Evolutionary conservation across 2,888 invertebrate genomes (phyloP), one percentile per base, ranked within the genome.

Genomic region (Leptinotarsa haldemani): DNA sequence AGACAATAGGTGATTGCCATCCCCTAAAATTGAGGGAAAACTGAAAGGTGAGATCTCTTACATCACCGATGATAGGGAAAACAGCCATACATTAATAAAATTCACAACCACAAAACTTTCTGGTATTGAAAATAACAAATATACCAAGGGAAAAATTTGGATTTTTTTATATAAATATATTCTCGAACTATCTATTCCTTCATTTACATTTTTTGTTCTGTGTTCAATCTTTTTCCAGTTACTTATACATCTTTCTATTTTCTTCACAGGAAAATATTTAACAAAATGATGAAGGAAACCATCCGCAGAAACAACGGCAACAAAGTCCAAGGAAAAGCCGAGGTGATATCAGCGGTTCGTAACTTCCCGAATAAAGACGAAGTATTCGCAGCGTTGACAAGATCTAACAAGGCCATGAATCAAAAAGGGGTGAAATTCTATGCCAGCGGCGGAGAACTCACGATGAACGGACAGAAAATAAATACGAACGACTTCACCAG

Each of bases 281-380:
- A 90, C 81, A 91, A 90, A 84, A 83, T 91, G 79, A 86, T 89
- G 80, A 90, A 90, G 1, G 90, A 90, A 81, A 89, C 91, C 0
- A 85, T 90, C 20, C 83, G 89, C 50, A 82, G 88, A 1, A 88
- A 89, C 78, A 77, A 83, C 47, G 90, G 90, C 30, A 80, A 88
- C 9, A 82, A 88, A 2, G 65, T 61, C 9, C 78, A 80, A 75
- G 91, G 90, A 30, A 89, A 88, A 82, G 87, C 90, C 0, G 90
- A 91, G 83, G 90, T 91, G 1, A 91, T 91, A 65, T 84, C 85
- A 75, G 88, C 90, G 16, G 89, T 91, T 69, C 86, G 88, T 67
- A 90, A 87, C 79, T 90, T 91, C 64, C 81, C 81, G 13, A 87
- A 91, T 82, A 90, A 89, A 80, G 90, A 91, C 78, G 90, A 91